Conservation (phyloP, 2,888 invertebrate genomes). For the Fabriciana adippe region DNA sequence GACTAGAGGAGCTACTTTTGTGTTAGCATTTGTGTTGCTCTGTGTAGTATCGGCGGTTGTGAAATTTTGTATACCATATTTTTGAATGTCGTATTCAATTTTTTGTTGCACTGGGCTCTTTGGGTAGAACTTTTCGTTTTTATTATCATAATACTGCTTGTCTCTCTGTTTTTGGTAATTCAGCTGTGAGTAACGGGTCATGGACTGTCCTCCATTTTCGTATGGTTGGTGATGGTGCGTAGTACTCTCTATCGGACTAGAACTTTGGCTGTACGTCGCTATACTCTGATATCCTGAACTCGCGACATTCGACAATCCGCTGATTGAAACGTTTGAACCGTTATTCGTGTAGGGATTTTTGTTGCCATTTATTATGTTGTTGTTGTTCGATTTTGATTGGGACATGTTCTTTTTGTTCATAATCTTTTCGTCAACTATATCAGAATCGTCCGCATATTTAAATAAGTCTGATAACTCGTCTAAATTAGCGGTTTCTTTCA, state of each 20-base stretch:
- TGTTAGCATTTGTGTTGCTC: constrained; percentile 62
- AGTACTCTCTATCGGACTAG: constrained; percentile 89
- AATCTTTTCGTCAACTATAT: constrained; percentile 78
- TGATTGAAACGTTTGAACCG: constrained; percentile 90
- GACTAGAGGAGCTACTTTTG: constrained; percentile 85
- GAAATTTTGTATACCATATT: constrained; percentile 78
- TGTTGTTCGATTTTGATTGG: constrained; percentile 67
- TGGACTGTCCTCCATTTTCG: constrained; percentile 75
- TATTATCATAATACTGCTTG: constrained; percentile 75
- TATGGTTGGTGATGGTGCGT: constrained; percentile 70
- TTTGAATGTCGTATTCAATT: constrained; percentile 77
- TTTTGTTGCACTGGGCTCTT: constrained; percentile 80
- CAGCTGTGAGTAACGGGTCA: constrained; percentile 76
- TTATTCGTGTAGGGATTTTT: constrained; percentile 81
- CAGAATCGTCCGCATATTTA: constrained; percentile 89
- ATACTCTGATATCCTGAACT: constrained; percentile 95
- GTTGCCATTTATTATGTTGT: constrained; percentile 72
- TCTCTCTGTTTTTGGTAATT: constrained; percentile 80
- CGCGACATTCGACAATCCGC: constrained; percentile 89
- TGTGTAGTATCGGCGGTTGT: constrained; percentile 74
- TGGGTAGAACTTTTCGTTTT: constrained; percentile 78
- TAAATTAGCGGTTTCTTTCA: constrained; percentile 83
- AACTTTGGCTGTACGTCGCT: constrained; percentile 93
- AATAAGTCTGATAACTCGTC: constrained; percentile 88
- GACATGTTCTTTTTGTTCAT: constrained; percentile 75